These are phyloP conservation scores for Phalloptychus januarius DNA, from an alignment of 2,797 vertebrate genomes.

Conservation along the genomic window DNA sequence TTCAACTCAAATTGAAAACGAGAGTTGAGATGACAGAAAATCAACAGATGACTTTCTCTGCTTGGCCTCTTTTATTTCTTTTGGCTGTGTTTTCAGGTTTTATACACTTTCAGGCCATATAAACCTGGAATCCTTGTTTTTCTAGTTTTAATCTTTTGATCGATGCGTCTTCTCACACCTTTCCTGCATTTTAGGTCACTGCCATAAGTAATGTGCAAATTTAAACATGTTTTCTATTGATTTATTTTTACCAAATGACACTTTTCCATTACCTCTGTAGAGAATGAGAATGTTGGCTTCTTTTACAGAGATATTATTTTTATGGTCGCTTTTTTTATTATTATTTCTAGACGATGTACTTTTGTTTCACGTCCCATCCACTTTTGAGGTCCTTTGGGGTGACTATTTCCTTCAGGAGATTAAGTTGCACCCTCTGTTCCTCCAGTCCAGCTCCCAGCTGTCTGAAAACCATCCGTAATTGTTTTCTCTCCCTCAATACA, in stretches of 20 bases:
- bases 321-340: neutral
- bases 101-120: conserved; percentile 56
- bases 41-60: conserved; percentile 34
- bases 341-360: neutral
- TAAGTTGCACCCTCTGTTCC: conserved; percentile 42
- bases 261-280: neutral
- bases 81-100: conserved; percentile 48
- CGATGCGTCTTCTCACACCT: neutral
- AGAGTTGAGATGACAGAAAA: conserved; percentile 50
- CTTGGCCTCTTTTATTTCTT: conserved; percentile 46
- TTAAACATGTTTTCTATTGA: neutral
- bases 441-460: conserved; percentile 31
- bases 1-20: conserved; percentile 30
- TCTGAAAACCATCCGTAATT: conserved; percentile 54
- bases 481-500: conserved; percentile 33
- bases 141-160: neutral
- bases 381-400: neutral
- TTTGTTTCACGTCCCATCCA: neutral
- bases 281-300: neutral
- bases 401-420: conserved; percentile 33
- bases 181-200: neutral
- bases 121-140: conserved; percentile 48
- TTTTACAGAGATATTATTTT: neutral
- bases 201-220: neutral
- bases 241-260: neutral